A percentile compares a stretch with the other conserved stretches of the same genome.
phyloP scores from a whole-genome alignment of 2,797 vertebrate genomes.

The Telmatherina bonti region DNA sequence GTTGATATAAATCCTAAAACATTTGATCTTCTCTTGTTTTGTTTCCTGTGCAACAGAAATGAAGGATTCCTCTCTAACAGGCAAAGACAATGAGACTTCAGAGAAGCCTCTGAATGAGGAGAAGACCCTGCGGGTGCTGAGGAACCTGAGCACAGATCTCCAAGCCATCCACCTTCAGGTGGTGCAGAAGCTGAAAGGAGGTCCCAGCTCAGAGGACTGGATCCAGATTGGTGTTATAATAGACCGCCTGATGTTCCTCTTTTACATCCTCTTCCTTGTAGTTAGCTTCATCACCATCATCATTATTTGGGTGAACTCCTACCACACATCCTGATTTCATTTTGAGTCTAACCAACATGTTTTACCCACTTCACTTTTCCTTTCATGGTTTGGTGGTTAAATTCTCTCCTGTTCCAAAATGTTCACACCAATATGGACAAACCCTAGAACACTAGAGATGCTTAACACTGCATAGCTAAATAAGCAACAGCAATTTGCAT shows the following conservation, averaged over 20 bases:
- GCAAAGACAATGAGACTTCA: background rate
- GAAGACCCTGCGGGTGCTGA: constrained; percentile 65
- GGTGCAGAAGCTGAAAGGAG: constrained; percentile 46
- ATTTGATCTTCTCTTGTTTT: background rate
- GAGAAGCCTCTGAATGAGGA: constrained; percentile 24
- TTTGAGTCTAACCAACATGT: background rate
- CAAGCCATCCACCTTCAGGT: constrained; percentile 56
- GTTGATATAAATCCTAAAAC: background rate
- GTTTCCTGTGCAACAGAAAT: constrained; percentile 26
- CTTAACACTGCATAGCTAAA: background rate
- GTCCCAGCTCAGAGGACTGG: constrained; percentile 68
- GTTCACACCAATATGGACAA: background rate
- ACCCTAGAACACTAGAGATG: background rate
- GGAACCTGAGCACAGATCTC: constrained; percentile 62
- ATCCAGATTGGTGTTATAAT: constrained; percentile 72
- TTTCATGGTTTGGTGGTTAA: background rate
- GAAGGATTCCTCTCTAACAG: rapidly evolving
- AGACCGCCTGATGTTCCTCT: constrained; percentile 75
- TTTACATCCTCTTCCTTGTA: constrained; percentile 75
- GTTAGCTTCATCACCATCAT: constrained; percentile 77
- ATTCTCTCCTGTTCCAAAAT: background rate
- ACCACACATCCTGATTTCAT: constrained; percentile 3
- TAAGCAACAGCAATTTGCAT: background rate
- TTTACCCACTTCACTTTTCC: background rate
- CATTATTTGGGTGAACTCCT: constrained; percentile 66